Percentiles rank a stretch among this genome's conserved stretches.
phyloP scores from a whole-genome alignment of 2,113 vertebrate species.

The Scophthalmus maximus region DNA sequence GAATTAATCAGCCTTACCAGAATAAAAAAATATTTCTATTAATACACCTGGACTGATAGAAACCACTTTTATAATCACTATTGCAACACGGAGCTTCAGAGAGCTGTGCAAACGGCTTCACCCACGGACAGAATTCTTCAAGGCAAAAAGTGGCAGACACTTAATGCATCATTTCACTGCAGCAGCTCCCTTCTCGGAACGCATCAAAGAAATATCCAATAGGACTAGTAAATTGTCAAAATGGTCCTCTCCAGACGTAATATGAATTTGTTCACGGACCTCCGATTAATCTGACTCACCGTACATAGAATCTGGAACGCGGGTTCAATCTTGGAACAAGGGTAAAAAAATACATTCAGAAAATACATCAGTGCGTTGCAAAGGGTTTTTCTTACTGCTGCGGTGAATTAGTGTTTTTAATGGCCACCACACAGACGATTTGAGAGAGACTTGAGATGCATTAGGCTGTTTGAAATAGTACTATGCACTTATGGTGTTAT shows the following conservation, averaged over 20 bases:
- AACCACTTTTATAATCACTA: not conserved
- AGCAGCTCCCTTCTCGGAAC: not conserved
- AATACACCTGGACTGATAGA: no score
- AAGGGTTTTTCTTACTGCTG: not conserved
- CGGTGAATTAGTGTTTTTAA: not conserved
- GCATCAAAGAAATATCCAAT: conserved; percentile 1
- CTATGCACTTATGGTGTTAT: no score
- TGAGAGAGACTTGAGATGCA: conserved; percentile 5
- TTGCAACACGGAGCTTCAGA: not conserved
- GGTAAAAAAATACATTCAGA: not conserved
- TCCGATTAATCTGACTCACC: not conserved
- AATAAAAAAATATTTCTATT: no score
- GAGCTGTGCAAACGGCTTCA: not conserved
- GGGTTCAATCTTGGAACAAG: not conserved
- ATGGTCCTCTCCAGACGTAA: not conserved
- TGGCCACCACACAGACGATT: conserved; percentile 2
- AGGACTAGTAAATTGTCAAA: conserved; percentile 10
- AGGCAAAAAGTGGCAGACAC: not conserved
- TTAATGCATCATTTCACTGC: not conserved
- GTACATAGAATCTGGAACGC: not conserved
- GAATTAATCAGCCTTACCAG: not conserved
- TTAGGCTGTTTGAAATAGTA: no score
- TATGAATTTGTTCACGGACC: not conserved
- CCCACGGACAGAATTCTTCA: not conserved
- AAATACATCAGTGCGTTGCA: not conserved